Conservation (phyloP, 64 coral and sea anemone species). For the Astreopora myriophthalma region DNA sequence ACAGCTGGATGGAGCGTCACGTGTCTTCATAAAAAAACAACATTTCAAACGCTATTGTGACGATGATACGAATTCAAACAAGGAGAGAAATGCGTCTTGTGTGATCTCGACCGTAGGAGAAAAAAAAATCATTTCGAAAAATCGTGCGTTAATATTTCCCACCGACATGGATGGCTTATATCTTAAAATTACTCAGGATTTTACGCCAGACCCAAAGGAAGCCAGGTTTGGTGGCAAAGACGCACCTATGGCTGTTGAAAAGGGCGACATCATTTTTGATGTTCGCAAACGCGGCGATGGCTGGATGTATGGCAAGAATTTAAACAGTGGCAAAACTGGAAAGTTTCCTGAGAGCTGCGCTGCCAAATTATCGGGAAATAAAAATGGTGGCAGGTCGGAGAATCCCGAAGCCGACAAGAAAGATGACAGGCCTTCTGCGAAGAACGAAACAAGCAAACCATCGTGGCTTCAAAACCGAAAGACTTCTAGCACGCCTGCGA, state of each 20-base stretch:
- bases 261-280: constrained; percentile 96
- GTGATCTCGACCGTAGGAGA: not conserved
- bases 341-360: constrained; percentile 86
- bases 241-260: constrained; percentile 78
- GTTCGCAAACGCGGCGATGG: constrained; percentile 85
- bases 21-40: not conserved
- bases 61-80: not conserved
- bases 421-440: constrained; percentile 27
- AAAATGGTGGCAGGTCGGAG: not conserved
- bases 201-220: constrained; percentile 53
- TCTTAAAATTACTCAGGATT: constrained; percentile 86
- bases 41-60: not conserved
- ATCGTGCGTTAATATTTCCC: not conserved
- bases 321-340: constrained; percentile 88
- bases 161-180: constrained; percentile 81
- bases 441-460: constrained; percentile 57
- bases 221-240: constrained; percentile 80
- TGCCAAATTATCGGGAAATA: constrained; percentile 73
- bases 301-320: constrained; percentile 89
- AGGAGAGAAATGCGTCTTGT: not conserved
- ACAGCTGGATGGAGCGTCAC: constrained; percentile 26
- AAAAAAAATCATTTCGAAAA: not conserved
- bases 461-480: constrained; percentile 47
- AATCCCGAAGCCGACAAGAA: constrained; percentile 39
- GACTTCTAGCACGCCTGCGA: not conserved